A percentile compares a stretch with the other conserved stretches of the same genome.
Evolutionary conservation across 1,140 invertebrate genomes (phyloP).

Genomic region (Pseudomyrmex sp.): DNA sequence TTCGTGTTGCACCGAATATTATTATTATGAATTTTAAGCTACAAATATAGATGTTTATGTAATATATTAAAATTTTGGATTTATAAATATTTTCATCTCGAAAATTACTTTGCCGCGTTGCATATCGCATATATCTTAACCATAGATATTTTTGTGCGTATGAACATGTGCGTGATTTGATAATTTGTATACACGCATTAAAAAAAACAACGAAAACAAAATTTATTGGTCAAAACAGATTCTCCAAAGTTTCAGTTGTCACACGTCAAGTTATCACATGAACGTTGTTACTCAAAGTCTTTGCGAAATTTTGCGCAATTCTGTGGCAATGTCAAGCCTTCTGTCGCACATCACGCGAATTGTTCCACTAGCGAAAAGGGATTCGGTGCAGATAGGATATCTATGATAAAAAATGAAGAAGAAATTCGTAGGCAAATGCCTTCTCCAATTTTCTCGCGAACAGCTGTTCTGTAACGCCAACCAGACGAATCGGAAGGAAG

Average conservation of each 20-base stretch:
- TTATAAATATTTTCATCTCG: neutral
- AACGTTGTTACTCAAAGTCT: neutral
- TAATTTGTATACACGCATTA: too few species aligned
- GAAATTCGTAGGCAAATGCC: constrained; percentile 53
- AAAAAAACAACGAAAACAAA: too few species aligned
- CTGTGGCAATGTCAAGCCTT: constrained; percentile 31
- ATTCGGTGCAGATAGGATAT: constrained; percentile 22
- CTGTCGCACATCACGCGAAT: constrained; percentile 50
- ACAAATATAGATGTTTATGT: too few species aligned
- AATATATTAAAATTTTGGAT: neutral
- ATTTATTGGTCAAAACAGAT: too few species aligned
- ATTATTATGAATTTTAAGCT: constrained; percentile 48
- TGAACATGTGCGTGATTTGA: too few species aligned
- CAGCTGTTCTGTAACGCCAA: constrained; percentile 55
- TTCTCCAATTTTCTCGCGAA: constrained; percentile 67
- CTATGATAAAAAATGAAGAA: constrained; percentile 43
- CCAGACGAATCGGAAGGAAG: constrained; percentile 47
- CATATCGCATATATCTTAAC: neutral
- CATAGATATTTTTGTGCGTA: too few species aligned
- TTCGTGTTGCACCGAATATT: constrained; percentile 24
- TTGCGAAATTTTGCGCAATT: constrained; percentile 32
- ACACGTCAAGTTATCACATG: too few species aligned
- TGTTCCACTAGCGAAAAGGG: constrained; percentile 34
- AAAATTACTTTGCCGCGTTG: constrained; percentile 1
- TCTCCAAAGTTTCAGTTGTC: too few species aligned